phyloP scores from a whole-genome alignment of 2,888 invertebrate species.

The Drosophila fulvimacula region DNA sequence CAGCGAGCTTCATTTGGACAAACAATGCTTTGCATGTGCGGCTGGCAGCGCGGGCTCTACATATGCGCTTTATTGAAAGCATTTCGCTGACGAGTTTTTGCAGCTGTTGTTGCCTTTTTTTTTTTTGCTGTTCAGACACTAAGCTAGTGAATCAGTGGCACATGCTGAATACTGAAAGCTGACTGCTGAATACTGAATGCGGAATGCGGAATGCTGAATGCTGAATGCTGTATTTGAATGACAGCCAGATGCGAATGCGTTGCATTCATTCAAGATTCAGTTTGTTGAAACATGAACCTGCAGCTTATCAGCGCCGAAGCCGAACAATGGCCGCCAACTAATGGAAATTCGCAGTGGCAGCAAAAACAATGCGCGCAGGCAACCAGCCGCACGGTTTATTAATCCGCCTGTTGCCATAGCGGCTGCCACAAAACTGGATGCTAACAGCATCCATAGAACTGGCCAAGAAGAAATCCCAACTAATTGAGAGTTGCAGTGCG shows the following conservation, averaged over 20 bases:
- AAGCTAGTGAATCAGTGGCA: slow-evolving; percentile 27
- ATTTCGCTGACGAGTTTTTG: slow-evolving; percentile 11
- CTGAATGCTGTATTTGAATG: slow-evolving; percentile 41
- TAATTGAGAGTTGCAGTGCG: slow-evolving; percentile 27
- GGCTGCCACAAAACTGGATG: background rate
- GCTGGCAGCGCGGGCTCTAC: background rate
- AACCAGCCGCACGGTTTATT: slow-evolving; percentile 4
- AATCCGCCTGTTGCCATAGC: slow-evolving; percentile 42
- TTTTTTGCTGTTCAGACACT: slow-evolving; percentile 13
- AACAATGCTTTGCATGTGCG: slow-evolving; percentile 18
- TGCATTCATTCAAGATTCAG: slow-evolving; percentile 24
- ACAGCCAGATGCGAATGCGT: slow-evolving; percentile 20
- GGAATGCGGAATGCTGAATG: slow-evolving; percentile 23
- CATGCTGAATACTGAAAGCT: slow-evolving; percentile 9
- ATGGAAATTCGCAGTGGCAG: slow-evolving; percentile 46
- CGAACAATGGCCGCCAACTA: slow-evolving; percentile 47
- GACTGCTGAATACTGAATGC: slow-evolving; percentile 25
- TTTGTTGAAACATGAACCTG: slow-evolving; percentile 33
- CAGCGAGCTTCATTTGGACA: slow-evolving; percentile 14
- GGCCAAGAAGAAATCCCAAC: slow-evolving; percentile 8
- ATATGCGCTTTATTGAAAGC: slow-evolving; percentile 21
- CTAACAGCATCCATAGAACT: background rate
- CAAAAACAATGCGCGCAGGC: slow-evolving; percentile 16
- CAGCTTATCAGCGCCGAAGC: slow-evolving; percentile 44
- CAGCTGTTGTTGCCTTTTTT: too few relatives aligned